Evolutionary conservation across 2,113 vertebrate genomes (phyloP).

Genomic region (Aix galericulata): DNA sequence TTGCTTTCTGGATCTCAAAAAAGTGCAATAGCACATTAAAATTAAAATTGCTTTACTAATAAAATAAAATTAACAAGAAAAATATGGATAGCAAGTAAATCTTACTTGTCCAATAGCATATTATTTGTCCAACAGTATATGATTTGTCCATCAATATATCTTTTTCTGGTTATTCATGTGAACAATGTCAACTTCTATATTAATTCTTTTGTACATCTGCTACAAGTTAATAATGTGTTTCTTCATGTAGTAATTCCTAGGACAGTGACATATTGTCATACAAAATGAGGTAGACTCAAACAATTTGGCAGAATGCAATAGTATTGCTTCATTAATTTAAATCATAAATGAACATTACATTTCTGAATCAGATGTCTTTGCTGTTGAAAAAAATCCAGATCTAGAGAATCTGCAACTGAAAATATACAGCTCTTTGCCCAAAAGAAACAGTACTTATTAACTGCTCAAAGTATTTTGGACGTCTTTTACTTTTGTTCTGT

Average conservation of each 20-base stretch:
- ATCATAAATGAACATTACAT: not conserved
- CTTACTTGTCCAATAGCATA: not conserved
- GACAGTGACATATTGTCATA: not conserved
- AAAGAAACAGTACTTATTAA: not conserved
- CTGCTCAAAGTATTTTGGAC: not conserved
- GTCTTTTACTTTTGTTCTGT: not conserved
- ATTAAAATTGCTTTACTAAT: not conserved
- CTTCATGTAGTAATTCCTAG: not conserved
- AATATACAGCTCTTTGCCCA: not conserved
- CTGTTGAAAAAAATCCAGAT: not conserved
- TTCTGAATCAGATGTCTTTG: not conserved
- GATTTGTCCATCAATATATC: too few relatives aligned
- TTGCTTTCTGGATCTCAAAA: not conserved
- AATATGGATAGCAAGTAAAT: not conserved
- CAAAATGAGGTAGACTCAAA: not conserved
- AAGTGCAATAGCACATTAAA: not conserved
- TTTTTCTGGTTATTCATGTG: not conserved
- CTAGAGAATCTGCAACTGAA: not conserved
- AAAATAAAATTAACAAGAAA: not conserved
- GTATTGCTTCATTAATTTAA: not conserved
- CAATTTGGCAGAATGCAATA: not conserved
- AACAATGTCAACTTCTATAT: not conserved
- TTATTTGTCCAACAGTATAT: too few relatives aligned
- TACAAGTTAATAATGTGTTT: not conserved
- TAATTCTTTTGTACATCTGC: not conserved